Evolutionary conservation across 2,797 vertebrate genomes (phyloP).

Genomic region (Coreius guichenoti): DNA sequence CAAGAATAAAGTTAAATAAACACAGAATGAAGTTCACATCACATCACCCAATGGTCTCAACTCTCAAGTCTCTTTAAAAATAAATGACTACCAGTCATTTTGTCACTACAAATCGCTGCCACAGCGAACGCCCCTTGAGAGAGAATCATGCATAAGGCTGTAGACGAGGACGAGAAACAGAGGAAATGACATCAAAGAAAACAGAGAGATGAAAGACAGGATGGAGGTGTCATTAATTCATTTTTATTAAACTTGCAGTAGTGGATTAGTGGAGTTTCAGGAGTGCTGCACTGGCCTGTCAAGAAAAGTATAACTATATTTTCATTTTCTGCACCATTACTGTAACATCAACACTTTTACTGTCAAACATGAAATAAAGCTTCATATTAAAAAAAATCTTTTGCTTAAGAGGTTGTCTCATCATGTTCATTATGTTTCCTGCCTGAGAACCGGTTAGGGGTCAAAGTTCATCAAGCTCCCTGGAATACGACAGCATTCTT

Average conservation of each 20-base stretch:
- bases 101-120: conserved; percentile 14
- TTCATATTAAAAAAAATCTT: background rate
- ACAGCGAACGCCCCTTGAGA: background rate
- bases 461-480: conserved; percentile 42
- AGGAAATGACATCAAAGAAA: conserved; percentile 14
- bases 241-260: background rate
- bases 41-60: background rate
- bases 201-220: background rate
- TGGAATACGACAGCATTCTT: conserved; percentile 12
- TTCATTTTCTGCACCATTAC: background rate
- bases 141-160: background rate
- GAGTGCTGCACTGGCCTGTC: background rate
- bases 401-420: background rate
- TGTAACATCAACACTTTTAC: background rate
- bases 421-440: background rate
- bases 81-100: conserved; percentile 1
- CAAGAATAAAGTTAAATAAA: background rate
- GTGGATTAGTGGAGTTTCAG: background rate
- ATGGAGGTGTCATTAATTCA: background rate
- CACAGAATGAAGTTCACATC: background rate
- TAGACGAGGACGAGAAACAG: background rate
- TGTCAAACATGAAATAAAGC: background rate
- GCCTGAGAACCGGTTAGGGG: conserved; percentile 23
- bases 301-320: background rate
- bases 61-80: background rate